Conservation (phyloP, 2,888 invertebrate genomes). For the Rhagium mordax region DNA sequence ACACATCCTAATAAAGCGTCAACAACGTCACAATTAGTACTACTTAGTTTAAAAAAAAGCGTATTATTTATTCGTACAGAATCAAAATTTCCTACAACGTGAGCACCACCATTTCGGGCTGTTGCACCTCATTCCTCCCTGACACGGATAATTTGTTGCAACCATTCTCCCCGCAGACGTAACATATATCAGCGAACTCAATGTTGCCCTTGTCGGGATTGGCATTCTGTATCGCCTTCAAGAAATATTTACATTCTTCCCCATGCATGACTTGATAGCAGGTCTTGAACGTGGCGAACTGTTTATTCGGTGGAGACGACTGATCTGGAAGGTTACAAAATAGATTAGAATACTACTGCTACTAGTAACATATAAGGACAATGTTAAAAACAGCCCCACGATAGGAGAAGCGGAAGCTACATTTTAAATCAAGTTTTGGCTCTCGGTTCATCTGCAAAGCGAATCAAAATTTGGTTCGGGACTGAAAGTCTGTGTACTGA, state of each 20-base stretch:
- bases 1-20: too few species aligned
- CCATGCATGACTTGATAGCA: slow-evolving; percentile 33
- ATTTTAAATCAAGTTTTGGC: too few species aligned
- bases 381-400: too few species aligned
- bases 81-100: background rate
- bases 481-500: too few species aligned
- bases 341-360: too few species aligned
- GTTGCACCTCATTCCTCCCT: background rate
- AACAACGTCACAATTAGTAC: too few species aligned
- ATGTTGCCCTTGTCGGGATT: slow-evolving; percentile 26
- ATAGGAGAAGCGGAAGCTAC: too few species aligned
- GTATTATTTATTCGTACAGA: too few species aligned
- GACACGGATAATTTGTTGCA: slow-evolving; percentile 31
- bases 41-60: too few species aligned
- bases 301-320: background rate
- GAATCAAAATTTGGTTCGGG: too few species aligned
- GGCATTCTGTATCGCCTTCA: slow-evolving; percentile 34
- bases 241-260: slow-evolving; percentile 35
- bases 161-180: slow-evolving; percentile 28
- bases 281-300: slow-evolving; percentile 34
- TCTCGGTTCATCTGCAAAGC: too few species aligned
- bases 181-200: slow-evolving; percentile 29
- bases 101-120: background rate
- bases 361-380: too few species aligned
- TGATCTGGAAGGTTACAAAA: background rate